These are phyloP conservation scores for Ditylenchus dipsaci DNA, from an alignment of 1,140 invertebrate genomes.

Conservation along the genomic window DNA sequence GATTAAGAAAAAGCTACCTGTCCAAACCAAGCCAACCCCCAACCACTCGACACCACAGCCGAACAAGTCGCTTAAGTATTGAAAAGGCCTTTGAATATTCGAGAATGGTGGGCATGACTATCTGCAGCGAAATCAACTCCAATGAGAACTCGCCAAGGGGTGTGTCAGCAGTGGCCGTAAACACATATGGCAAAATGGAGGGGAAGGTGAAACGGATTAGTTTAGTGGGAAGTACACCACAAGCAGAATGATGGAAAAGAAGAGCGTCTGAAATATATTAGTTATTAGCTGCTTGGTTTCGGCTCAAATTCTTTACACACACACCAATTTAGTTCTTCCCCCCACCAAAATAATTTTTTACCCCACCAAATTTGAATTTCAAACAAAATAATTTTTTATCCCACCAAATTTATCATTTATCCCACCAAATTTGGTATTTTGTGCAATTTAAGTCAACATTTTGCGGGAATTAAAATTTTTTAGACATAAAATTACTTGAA, in stretches of 20 bases:
- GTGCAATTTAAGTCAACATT: no score
- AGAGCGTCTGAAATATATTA: constrained; percentile 64
- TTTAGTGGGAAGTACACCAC: constrained; percentile 89
- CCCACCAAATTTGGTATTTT: no score
- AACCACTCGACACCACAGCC: constrained; percentile 80
- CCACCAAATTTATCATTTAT: no score
- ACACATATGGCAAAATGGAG: constrained; percentile 85
- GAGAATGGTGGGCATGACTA: constrained; percentile 85
- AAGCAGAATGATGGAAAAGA: constrained; percentile 86
- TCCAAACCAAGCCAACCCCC: constrained; percentile 40
- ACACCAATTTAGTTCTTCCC: no score
- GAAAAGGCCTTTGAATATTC: constrained; percentile 90
- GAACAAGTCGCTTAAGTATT: constrained; percentile 81
- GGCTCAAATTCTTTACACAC: no score
- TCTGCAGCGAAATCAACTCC: constrained; percentile 86
- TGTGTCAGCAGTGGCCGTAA: constrained; percentile 72
- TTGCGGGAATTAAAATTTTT: no score
- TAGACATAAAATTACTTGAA: no score
- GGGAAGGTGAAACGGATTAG: constrained; percentile 78
- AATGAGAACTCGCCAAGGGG: constrained; percentile 78
- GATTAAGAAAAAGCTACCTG: constrained; percentile 1
- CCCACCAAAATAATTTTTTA: no score
- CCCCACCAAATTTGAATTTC: no score
- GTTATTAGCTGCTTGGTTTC: no score
- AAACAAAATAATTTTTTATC: no score